Percentiles rank a stretch among this genome's conserved stretches.
phyloP scores from a whole-genome alignment of 2,797 vertebrate genomes.

The Steatocranus sp. region DNA sequence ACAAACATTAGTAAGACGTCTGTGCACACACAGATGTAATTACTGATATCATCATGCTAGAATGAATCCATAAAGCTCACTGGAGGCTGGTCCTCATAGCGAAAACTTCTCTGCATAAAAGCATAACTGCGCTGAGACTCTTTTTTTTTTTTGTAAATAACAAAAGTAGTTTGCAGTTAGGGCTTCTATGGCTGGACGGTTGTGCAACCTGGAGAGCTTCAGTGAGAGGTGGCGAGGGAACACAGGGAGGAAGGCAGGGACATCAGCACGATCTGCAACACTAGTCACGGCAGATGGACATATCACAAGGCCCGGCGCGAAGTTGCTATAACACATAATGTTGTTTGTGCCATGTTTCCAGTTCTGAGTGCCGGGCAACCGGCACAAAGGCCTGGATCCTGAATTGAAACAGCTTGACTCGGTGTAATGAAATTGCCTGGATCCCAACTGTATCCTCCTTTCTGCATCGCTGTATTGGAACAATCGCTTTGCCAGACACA shows the following conservation, averaged over 20 bases:
- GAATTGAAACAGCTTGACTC: slow-evolving; percentile 61
- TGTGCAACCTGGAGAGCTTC: slow-evolving; percentile 31
- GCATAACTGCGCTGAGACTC: background rate
- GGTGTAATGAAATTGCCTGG: slow-evolving; percentile 51
- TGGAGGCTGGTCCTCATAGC: background rate
- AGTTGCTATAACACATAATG: slow-evolving; percentile 47
- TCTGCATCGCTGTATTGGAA: slow-evolving; percentile 51
- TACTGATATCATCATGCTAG: background rate
- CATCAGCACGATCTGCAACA: slow-evolving; percentile 47
- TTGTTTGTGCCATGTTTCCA: slow-evolving; percentile 48
- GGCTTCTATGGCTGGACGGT: slow-evolving; percentile 13
- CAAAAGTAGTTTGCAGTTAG: slow-evolving; percentile 14
- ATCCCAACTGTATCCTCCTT: slow-evolving; percentile 40
- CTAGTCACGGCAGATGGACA: slow-evolving; percentile 60
- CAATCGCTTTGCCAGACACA: slow-evolving; percentile 39
- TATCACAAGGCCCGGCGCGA: slow-evolving; percentile 41
- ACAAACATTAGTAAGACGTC: background rate
- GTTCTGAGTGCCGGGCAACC: slow-evolving; percentile 32
- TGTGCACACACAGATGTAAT: background rate
- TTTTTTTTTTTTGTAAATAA: background rate
- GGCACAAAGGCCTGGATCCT: slow-evolving; percentile 56
- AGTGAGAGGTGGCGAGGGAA: slow-evolving; percentile 40
- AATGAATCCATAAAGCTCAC: background rate
- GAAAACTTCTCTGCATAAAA: background rate
- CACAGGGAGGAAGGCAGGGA: slow-evolving; percentile 29